Evolutionary conservation across 64 coral and sea anemone genomes (phyloP).

Genomic region (Dendronephthya gigantea): DNA sequence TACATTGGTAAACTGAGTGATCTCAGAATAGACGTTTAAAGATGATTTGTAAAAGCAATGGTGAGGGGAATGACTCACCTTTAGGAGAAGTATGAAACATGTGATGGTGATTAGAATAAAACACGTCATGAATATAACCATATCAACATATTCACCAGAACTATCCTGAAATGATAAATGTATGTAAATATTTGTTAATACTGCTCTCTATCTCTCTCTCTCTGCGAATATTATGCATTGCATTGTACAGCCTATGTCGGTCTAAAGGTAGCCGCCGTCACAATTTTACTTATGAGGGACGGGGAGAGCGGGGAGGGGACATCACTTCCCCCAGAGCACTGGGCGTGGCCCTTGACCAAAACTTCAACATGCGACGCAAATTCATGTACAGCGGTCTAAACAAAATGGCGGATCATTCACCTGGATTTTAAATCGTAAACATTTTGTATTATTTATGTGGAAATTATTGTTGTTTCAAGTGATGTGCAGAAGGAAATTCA

Average conservation of each 20-base stretch:
- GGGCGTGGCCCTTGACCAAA: too few relatives aligned
- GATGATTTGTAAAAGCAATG: neutral
- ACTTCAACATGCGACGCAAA: too few relatives aligned
- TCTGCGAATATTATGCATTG: too few relatives aligned
- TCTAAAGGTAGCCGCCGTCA: too few relatives aligned
- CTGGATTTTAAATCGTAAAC: neutral
- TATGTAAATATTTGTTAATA: too few relatives aligned
- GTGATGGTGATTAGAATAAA: conserved; percentile 80
- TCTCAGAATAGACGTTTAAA: neutral
- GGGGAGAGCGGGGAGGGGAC: too few relatives aligned
- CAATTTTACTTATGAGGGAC: too few relatives aligned
- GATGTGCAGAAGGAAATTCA: neutral
- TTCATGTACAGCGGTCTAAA: neutral
- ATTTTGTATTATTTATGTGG: neutral
- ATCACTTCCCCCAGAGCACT: too few relatives aligned
- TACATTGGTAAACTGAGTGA: neutral
- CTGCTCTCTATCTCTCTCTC: too few relatives aligned
- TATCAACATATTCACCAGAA: conserved; percentile 89
- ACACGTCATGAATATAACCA: conserved; percentile 98
- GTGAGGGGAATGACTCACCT: conserved; percentile 66
- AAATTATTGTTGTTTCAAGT: neutral
- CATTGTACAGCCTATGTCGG: too few relatives aligned
- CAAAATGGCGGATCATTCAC: neutral
- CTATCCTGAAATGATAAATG: conserved; percentile 38
- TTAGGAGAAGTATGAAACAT: conserved; percentile 73